Evolutionary conservation across 2,797 vertebrate genomes (phyloP).

Genomic region (Pseudotriccus pelzelni): DNA sequence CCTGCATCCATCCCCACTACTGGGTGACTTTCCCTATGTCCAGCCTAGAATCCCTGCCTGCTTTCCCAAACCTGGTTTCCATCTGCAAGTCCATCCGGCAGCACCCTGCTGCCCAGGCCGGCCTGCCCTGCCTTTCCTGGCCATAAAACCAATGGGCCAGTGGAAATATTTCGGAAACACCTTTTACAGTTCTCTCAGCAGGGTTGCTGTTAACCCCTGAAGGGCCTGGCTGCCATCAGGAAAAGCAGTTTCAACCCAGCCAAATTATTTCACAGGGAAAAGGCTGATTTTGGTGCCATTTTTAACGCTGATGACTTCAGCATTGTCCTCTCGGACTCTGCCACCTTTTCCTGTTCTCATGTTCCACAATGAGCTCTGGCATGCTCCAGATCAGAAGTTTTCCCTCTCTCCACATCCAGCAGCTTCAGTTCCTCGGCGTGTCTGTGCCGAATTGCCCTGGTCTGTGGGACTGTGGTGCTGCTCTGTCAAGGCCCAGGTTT

Average conservation of each 20-base stretch:
- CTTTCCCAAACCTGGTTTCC: background rate
- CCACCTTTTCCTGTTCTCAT: background rate
- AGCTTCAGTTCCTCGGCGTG: background rate
- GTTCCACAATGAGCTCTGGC: rapidly evolving
- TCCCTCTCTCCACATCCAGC: background rate
- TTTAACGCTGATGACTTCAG: background rate
- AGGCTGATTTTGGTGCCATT: background rate
- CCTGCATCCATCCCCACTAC: rapidly evolving
- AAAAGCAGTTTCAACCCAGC: background rate
- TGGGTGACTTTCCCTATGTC: background rate
- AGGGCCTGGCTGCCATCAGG: constrained; percentile 10
- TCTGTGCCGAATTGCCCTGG: background rate
- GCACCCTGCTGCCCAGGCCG: background rate
- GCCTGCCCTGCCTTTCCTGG: constrained; percentile 58
- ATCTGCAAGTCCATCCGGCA: background rate
- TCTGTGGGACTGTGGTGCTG: background rate
- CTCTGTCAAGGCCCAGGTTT: rapidly evolving
- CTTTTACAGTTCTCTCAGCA: constrained; percentile 37
- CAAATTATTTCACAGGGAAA: constrained; percentile 11
- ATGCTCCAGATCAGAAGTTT: background rate
- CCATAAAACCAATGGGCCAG: constrained; percentile 27
- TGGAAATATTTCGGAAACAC: constrained; percentile 63
- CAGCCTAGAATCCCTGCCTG: background rate
- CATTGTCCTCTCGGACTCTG: background rate
- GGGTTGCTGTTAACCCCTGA: constrained; percentile 55